phyloP scores from a whole-genome alignment of 2,888 invertebrate genomes.

The Andrena bicolor region DNA sequence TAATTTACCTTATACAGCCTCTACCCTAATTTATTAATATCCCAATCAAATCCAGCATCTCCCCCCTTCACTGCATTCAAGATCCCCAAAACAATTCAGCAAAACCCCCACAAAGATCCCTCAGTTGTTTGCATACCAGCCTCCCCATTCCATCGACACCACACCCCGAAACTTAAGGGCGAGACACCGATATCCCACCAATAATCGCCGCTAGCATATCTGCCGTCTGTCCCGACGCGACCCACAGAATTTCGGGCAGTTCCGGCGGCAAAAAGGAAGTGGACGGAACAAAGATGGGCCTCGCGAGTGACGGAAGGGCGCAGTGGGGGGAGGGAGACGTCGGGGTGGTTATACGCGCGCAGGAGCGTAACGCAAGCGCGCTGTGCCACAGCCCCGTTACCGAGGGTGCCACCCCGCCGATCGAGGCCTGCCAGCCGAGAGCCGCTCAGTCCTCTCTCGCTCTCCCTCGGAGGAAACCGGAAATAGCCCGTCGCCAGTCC shows the following conservation, averaged over 20 bases:
- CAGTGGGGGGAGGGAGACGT: constrained; percentile 23
- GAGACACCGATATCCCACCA: constrained; percentile 17
- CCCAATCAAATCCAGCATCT: too few species aligned
- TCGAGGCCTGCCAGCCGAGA: constrained; percentile 72
- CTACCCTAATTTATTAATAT: too few species aligned
- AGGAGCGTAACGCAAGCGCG: constrained; percentile 80
- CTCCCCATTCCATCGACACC: too few species aligned
- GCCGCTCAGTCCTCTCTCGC: constrained; percentile 80
- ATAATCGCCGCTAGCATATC: constrained; percentile 14
- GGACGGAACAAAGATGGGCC: constrained; percentile 14
- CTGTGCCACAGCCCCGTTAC: constrained; percentile 74
- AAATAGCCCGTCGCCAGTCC: constrained; percentile 49
- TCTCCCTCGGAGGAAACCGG: constrained; percentile 72
- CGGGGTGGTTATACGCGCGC: constrained; percentile 74
- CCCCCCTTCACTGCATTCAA: too few species aligned
- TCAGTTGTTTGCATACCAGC: too few species aligned
- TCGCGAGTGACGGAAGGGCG: constrained; percentile 15
- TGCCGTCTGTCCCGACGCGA: constrained; percentile 4
- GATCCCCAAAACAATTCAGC: too few species aligned
- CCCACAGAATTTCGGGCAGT: constrained; percentile 47
- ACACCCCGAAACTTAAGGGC: not conserved
- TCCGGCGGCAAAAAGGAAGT: constrained; percentile 42
- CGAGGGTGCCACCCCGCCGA: constrained; percentile 79
- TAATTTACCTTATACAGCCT: too few species aligned
- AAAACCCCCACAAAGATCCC: too few species aligned